These are phyloP conservation scores for Vesta saturnalis DNA, from an alignment of 2,888 invertebrate genomes.

Conservation along the genomic window DNA sequence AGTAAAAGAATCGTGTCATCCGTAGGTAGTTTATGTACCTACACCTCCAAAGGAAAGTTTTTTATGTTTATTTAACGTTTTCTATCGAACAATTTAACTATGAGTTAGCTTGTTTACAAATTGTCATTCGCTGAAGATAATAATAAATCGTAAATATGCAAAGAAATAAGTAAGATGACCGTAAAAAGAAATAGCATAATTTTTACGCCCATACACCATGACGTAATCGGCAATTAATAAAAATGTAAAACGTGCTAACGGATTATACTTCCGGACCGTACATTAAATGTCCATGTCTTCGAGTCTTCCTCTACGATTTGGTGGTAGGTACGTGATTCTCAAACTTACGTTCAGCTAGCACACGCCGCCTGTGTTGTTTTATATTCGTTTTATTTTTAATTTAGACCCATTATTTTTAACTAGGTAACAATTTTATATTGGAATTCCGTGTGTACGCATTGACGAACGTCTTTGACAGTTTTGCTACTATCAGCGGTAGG, in stretches of 20 bases:
- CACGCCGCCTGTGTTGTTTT: slow-evolving; percentile 21
- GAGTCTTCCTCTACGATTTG: not conserved
- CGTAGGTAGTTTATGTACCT: no score
- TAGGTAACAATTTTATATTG: slow-evolving; percentile 41
- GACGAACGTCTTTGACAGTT: slow-evolving; percentile 51
- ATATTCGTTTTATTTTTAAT: slow-evolving; percentile 28
- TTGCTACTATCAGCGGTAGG: slow-evolving; percentile 60
- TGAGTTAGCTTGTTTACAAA: slow-evolving; percentile 47
- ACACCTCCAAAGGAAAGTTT: no score
- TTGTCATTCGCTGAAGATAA: slow-evolving; percentile 47
- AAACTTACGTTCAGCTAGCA: slow-evolving; percentile 12
- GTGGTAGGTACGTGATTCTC: slow-evolving; percentile 10
- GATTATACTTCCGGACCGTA: slow-evolving; percentile 42
- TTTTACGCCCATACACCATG: slow-evolving; percentile 51
- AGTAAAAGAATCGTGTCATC: no score
- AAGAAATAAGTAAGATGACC: slow-evolving; percentile 45
- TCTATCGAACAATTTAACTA: not conserved
- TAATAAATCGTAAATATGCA: slow-evolving; percentile 47
- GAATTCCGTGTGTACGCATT: slow-evolving; percentile 49
- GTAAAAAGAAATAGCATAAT: slow-evolving; percentile 52
- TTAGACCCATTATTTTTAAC: slow-evolving; percentile 43
- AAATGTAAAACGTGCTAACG: slow-evolving; percentile 47
- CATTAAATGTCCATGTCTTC: slow-evolving; percentile 29
- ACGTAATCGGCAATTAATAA: slow-evolving; percentile 53
- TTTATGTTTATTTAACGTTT: no score